phyloP scores from a whole-genome alignment of 2,888 invertebrate genomes.

The Brachypterus glaber region DNA sequence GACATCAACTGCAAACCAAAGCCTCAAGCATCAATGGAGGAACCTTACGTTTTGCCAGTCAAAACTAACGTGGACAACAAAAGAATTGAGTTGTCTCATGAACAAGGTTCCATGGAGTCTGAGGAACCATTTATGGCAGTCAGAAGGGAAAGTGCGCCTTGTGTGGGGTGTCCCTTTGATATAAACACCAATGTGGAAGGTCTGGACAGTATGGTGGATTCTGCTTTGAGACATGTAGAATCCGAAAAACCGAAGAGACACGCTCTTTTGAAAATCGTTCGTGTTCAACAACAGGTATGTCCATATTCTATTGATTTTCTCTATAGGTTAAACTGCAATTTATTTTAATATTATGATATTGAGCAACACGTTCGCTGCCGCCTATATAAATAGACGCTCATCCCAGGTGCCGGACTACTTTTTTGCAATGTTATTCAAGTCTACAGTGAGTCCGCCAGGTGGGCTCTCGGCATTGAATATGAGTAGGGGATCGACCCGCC shows the following conservation, averaged over 20 bases:
- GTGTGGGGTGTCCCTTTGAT: slow-evolving; percentile 46
- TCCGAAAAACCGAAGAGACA: slow-evolving; percentile 37
- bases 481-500: too few relatives aligned
- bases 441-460: too few relatives aligned
- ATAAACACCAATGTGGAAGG: slow-evolving; percentile 46
- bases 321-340: background rate
- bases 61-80: background rate
- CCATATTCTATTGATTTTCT: slow-evolving; percentile 1
- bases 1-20: slow-evolving; percentile 29
- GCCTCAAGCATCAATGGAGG: slow-evolving; percentile 12
- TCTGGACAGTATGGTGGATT: slow-evolving; percentile 41
- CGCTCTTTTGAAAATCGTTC: slow-evolving; percentile 40
- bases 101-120: slow-evolving; percentile 37
- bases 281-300: slow-evolving; percentile 49
- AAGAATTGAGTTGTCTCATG: slow-evolving; percentile 26
- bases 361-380: too few relatives aligned
- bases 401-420: too few relatives aligned
- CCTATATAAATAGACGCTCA: too few relatives aligned
- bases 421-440: too few relatives aligned
- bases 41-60: slow-evolving; percentile 3
- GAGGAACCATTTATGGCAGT: slow-evolving; percentile 46
- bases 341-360: too few relatives aligned
- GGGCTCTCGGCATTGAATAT: too few relatives aligned
- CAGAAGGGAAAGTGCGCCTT: slow-evolving; percentile 36
- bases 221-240: slow-evolving; percentile 44